Evolutionary conservation across 2,888 invertebrate species (phyloP).

Genomic region (Pseudolycoriella hygida): DNA sequence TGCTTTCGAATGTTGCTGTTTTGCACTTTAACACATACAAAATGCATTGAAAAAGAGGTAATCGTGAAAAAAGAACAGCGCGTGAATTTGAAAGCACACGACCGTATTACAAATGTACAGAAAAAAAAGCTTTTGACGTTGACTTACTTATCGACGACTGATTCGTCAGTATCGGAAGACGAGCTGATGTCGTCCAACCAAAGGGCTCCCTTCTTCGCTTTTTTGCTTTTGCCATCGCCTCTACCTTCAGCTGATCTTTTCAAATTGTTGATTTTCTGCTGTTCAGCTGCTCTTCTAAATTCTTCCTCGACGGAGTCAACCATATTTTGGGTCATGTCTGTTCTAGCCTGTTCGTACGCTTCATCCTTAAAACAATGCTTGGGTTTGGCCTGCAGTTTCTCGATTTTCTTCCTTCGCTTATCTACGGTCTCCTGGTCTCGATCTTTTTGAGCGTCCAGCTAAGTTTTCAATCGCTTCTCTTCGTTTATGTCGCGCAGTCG

Average conservation of each 20-base stretch:
- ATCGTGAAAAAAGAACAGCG: too few relatives aligned
- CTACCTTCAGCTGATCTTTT: not conserved
- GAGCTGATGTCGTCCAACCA: not conserved
- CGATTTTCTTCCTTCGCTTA: constrained; percentile 54
- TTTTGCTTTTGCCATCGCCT: not conserved
- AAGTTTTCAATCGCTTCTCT: constrained; percentile 80
- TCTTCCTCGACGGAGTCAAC: constrained; percentile 74
- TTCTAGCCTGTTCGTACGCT: constrained; percentile 57
- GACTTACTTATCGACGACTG: too few relatives aligned
- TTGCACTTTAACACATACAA: too few relatives aligned
- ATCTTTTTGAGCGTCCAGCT: constrained; percentile 74
- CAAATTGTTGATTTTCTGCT: not conserved
- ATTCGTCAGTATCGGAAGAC: not conserved
- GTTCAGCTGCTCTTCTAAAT: constrained; percentile 35
- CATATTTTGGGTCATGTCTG: constrained; percentile 59
- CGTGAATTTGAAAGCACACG: too few relatives aligned
- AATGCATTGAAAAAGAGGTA: too few relatives aligned
- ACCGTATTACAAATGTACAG: too few relatives aligned
- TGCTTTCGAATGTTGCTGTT: too few relatives aligned
- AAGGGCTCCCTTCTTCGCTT: not conserved
- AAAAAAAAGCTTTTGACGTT: too few relatives aligned
- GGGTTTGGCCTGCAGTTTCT: constrained; percentile 56
- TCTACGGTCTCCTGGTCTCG: constrained; percentile 63
- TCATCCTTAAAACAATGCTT: constrained; percentile 76
- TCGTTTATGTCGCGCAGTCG: constrained; percentile 92